phyloP scores from a whole-genome alignment of 2,113 vertebrate genomes.

The Pachypanchax playfairii region DNA sequence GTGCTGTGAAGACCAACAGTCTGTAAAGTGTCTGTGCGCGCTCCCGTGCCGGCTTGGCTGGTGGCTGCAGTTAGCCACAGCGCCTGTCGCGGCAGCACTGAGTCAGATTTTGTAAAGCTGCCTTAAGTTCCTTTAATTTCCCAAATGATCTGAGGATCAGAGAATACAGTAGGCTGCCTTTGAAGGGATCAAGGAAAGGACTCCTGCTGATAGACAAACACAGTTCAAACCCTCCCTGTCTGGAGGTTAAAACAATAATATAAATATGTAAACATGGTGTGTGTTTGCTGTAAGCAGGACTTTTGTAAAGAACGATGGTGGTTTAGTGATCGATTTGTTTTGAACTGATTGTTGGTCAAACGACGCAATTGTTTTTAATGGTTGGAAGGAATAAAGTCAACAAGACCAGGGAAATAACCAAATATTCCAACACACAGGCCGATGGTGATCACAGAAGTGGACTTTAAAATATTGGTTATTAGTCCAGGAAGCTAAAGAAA shows the following conservation, averaged over 20 bases:
- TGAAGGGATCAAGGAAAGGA: conserved; percentile 67
- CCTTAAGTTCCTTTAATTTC: too few relatives aligned
- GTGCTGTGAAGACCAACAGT: too few relatives aligned
- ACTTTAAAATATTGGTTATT: background rate
- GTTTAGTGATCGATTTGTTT: conserved; percentile 23
- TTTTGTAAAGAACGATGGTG: conserved; percentile 30
- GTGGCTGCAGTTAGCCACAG: too few relatives aligned
- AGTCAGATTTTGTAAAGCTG: too few relatives aligned
- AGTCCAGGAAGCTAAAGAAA: background rate
- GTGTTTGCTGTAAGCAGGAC: conserved; percentile 24
- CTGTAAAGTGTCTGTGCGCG: too few relatives aligned
- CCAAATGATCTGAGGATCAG: conserved; percentile 68
- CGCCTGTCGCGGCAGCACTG: too few relatives aligned
- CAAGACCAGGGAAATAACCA: conserved; percentile 32
- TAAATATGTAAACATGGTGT: background rate
- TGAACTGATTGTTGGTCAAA: background rate
- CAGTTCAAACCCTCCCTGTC: conserved; percentile 52
- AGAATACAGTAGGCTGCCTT: conserved; percentile 64
- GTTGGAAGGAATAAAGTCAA: background rate
- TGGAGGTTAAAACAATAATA: conserved; percentile 46
- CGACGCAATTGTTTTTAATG: background rate
- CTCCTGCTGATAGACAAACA: conserved; percentile 69
- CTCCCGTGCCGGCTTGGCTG: too few relatives aligned
- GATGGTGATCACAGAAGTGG: too few relatives aligned
- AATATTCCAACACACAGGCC: too few relatives aligned